Evolutionary conservation across 1,140 invertebrate genomes (phyloP).

Genomic region (Cherax quadricarinatus): DNA sequence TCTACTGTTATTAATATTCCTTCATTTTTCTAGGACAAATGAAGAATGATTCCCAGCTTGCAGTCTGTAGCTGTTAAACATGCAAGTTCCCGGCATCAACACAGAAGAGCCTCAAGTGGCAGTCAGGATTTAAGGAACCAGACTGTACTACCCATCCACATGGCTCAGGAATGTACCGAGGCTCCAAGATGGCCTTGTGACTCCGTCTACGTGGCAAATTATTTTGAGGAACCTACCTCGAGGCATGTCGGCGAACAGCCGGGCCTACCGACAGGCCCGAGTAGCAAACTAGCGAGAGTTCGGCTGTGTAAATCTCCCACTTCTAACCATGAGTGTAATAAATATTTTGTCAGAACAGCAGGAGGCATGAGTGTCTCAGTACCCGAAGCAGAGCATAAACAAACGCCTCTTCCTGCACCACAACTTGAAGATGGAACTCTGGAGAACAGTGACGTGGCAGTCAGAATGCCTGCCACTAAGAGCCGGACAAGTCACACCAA

Average conservation of each 20-base stretch:
- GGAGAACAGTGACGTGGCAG: neutral
- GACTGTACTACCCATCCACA: neutral
- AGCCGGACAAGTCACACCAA: neutral
- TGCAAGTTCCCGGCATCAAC: constrained; percentile 8
- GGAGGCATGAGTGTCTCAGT: constrained; percentile 57
- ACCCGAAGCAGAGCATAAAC: constrained; percentile 9
- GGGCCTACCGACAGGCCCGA: neutral
- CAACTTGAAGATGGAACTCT: constrained; percentile 3
- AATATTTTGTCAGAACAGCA: constrained; percentile 45
- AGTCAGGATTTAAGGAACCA: neutral
- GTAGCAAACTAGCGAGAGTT: constrained; percentile 4
- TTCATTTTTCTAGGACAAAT: neutral
- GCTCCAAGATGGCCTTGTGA: neutral
- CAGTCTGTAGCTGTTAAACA: constrained; percentile 3
- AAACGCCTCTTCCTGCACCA: neutral
- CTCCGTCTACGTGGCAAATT: neutral
- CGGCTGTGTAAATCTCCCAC: constrained; percentile 17
- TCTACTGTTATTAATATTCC: neutral
- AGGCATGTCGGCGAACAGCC: neutral
- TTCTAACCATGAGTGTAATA: neutral
- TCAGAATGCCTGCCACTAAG: neutral
- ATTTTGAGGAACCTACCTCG: constrained; percentile 9
- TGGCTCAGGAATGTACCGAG: constrained; percentile 52
- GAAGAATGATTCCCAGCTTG: constrained; percentile 23
- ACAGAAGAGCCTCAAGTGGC: neutral